Base-by-base conservation (phyloP, 35 echinoderm and acorn worm species). In the Hemicentrotus pulcherrimus region DNA sequence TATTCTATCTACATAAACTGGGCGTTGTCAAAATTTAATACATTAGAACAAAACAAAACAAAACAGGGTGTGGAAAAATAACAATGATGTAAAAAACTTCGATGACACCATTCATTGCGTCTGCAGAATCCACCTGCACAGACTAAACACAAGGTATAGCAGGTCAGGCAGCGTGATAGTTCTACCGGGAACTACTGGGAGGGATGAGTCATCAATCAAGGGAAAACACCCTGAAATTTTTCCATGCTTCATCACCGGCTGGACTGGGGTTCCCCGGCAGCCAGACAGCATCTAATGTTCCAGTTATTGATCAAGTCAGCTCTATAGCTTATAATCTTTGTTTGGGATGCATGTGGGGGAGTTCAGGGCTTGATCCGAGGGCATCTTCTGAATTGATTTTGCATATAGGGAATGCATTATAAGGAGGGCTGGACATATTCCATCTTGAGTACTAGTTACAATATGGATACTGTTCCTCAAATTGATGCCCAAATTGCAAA, bases 141-240 rank as follows among this genome's bases (percentile, higher is more conserved):
- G 50, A 55, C 50, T 55, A 55, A 55, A 55, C 11, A 0, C 10
- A 55, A 9, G 50, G 50, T 55, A 55, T 55, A 55, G 10, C 35
- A 55, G 50, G 10, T 55, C 50, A 55, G 50, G 1, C 24, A 71
- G 18, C 24, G 61, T 78, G 28, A 22, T 78, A 78, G 19, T 78
- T 78, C 28, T 78, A 78, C 65, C 65, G 28, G 65, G 65, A 78
- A 11, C 52, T 16, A 16, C 35, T 14, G 52, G 52, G 16, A 78
- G 65, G 65, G 65, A 78, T 78, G 65, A 78, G 4, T 78, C 65
- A 78, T 78, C 65, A 78, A 78, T 78, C 65, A 78, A 28, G 65
- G 65, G 65, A 78, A 78, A 78, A 78, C 65, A 78, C 65, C 65
- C 65, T 78, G 24, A 78, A 78, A 78, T 28, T 78, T 78, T 78